Percentiles rank a stretch among this genome's conserved stretches.
phyloP scores from a whole-genome alignment of 2,888 invertebrate genomes.

The Cataglyphis cursor region DNA sequence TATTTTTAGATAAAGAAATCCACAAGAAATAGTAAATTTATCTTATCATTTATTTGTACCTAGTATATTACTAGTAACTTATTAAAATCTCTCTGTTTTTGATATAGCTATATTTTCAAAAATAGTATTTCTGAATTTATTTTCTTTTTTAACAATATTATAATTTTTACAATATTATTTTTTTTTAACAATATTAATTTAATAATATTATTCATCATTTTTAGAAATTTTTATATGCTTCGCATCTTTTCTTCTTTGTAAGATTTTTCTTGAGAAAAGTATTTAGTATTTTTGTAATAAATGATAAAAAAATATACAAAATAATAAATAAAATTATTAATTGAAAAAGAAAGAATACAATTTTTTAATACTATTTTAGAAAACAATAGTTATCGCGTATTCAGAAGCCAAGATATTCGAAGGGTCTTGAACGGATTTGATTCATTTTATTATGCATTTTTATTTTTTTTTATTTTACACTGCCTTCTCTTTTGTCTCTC shows the following conservation, averaged over 20 bases:
- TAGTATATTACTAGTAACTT: neutral
- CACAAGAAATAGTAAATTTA: neutral
- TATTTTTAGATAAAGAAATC: neutral
- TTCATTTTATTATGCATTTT: neutral
- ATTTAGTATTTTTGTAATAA: neutral
- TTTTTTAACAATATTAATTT: too few species aligned
- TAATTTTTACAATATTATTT: too few species aligned
- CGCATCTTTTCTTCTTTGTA: neutral
- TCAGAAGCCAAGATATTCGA: neutral
- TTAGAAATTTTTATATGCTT: neutral
- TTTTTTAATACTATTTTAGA: neutral
- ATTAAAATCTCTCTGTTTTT: neutral
- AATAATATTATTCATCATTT: neutral
- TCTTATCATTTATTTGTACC: too few species aligned
- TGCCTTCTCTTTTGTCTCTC: neutral
- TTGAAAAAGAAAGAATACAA: neutral
- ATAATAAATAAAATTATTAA: slow-evolving; percentile 3
- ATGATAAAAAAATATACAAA: neutral
- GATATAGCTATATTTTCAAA: neutral
- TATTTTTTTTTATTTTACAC: neutral
- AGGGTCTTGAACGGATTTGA: neutral
- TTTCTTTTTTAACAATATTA: neutral
- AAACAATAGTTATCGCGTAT: neutral
- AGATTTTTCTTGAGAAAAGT: neutral
- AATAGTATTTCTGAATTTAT: neutral